A percentile compares a stretch with the other conserved stretches of the same genome.
Evolutionary conservation across 2,113 vertebrate species (phyloP).

Genomic region (Psephotus haematonotus): DNA sequence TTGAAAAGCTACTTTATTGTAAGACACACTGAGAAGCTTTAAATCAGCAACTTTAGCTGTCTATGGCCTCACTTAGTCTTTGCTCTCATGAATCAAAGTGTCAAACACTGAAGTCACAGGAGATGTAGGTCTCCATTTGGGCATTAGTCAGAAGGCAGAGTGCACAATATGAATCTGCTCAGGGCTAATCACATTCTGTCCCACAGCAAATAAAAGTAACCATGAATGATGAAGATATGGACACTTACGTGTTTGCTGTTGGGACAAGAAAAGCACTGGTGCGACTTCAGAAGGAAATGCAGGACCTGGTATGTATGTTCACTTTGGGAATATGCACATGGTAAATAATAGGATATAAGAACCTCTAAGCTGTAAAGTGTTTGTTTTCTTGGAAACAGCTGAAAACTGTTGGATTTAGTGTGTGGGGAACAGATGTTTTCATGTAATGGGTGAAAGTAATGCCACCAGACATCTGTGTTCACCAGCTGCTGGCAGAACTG

Average conservation of each 20-base stretch:
- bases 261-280: slow-evolving; percentile 93
- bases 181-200: neutral
- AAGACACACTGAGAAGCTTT: neutral
- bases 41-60: neutral
- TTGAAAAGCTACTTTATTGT: neutral
- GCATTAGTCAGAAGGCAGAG: neutral
- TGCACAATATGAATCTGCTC: neutral
- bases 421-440: neutral
- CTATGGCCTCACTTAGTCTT: neutral
- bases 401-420: neutral
- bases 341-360: neutral
- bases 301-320: slow-evolving; percentile 86
- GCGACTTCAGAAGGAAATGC: slow-evolving; percentile 96
- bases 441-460: neutral
- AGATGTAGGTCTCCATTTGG: neutral
- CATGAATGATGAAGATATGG: slow-evolving; percentile 98
- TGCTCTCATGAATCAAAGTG: neutral
- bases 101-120: neutral
- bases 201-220: slow-evolving; percentile 97
- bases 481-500: neutral
- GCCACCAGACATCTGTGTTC: neutral
- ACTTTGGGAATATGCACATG: neutral
- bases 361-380: neutral
- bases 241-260: slow-evolving; percentile 95
- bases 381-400: neutral